Evolutionary conservation across 1,140 invertebrate genomes (phyloP).

Genomic region (Lepidurus apus): DNA sequence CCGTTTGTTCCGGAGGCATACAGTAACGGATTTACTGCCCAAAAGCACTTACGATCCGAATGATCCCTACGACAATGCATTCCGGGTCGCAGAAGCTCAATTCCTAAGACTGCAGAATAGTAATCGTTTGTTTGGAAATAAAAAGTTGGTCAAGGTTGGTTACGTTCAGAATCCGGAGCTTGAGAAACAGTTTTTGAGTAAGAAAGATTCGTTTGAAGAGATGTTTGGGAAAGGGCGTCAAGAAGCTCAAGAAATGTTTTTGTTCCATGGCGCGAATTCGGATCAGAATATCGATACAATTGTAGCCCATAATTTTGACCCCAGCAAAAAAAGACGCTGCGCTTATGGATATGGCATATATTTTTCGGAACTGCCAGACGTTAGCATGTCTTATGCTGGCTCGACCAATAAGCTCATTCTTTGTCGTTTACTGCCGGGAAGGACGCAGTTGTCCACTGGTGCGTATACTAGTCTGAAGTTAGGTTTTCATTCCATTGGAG

Average conservation of each 20-base stretch:
- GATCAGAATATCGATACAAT: conserved; percentile 33
- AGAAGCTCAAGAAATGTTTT: conserved; percentile 5
- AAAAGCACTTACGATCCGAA: conserved; percentile 21
- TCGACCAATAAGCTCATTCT: conserved; percentile 23
- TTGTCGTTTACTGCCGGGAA: conserved; percentile 30
- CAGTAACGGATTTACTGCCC: neutral
- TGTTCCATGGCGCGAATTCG: conserved; percentile 26
- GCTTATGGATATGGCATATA: conserved; percentile 31
- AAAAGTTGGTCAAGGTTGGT: conserved; percentile 22
- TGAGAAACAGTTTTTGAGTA: neutral
- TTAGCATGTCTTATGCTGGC: conserved; percentile 18
- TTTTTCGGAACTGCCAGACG: conserved; percentile 30
- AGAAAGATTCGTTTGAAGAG: neutral
- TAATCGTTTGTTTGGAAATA: neutral
- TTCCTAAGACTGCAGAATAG: neutral
- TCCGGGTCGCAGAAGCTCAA: conserved; percentile 13
- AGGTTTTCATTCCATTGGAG: conserved; percentile 20
- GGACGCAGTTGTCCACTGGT: neutral
- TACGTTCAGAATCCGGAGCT: conserved; percentile 22
- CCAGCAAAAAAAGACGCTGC: neutral
- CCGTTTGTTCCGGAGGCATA: neutral
- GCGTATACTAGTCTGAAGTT: neutral
- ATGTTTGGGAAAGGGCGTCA: neutral
- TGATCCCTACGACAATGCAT: conserved; percentile 15
- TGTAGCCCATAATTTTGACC: conserved; percentile 20